These are phyloP conservation scores for Tapirus terrestris DNA, from an alignment of 2,113 vertebrate species.

Conservation along the genomic window DNA sequence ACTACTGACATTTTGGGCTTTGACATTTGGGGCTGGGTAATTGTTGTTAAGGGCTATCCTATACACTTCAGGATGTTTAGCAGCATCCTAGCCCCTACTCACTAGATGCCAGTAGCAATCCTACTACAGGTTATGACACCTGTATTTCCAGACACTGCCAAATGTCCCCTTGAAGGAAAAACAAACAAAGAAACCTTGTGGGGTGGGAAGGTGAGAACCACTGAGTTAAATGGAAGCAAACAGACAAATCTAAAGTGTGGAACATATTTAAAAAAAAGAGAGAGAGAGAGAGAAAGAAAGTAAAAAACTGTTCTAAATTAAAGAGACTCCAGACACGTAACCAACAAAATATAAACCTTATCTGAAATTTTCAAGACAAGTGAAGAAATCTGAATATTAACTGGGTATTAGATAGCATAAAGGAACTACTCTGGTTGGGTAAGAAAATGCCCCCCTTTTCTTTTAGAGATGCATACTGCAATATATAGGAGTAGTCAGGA, in stretches of 20 bases:
- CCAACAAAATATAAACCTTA: background rate
- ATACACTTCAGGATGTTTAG: background rate
- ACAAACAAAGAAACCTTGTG: background rate
- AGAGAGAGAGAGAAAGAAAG: background rate
- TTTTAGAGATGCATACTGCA: background rate
- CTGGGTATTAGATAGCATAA: background rate
- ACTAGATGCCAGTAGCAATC: background rate
- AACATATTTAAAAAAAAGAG: background rate
- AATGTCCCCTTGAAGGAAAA: background rate
- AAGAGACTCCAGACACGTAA: background rate
- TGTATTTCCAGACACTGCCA: background rate
- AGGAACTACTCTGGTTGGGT: background rate
- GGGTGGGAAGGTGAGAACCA: background rate
- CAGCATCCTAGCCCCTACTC: background rate
- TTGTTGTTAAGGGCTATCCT: background rate
- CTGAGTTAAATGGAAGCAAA: background rate
- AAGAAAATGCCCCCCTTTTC: background rate
- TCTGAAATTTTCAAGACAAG: conserved; percentile 32
- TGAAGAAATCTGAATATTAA: background rate
- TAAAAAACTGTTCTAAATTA: conserved; percentile 1
- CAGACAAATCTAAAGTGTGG: background rate
- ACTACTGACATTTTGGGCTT: background rate
- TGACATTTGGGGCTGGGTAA: background rate
- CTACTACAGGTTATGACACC: background rate
- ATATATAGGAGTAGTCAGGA: background rate